Evolutionary conservation across 53 echinoderm and acorn worm species (phyloP).

Genomic region (Luidia sarsii): DNA sequence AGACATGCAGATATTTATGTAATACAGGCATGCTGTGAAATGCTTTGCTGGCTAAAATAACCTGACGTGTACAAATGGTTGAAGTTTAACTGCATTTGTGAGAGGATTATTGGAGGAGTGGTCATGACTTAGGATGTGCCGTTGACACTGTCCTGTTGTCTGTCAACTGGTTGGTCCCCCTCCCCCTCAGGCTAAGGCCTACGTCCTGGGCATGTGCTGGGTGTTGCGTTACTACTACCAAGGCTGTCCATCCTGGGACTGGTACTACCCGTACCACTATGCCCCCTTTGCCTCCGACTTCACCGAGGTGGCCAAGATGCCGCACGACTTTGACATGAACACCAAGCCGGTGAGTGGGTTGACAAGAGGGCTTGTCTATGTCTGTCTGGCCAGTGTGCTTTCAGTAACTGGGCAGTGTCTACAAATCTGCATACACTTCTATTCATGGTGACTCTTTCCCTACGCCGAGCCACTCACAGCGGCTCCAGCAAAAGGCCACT

Average conservation of each 20-base stretch:
- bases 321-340: conserved; percentile 77
- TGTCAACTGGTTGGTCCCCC: background rate
- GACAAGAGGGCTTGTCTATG: no score
- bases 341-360: conserved; percentile 76
- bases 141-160: background rate
- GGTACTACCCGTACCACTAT: conserved; percentile 99
- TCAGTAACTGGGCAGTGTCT: no score
- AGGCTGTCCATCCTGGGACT: conserved; percentile 98
- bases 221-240: conserved; percentile 98
- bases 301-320: conserved; percentile 66
- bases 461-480: no score
- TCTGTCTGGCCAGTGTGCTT: no score
- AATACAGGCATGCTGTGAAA: no score
- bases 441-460: no score
- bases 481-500: no score
- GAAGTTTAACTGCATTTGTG: background rate
- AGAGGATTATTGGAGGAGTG: background rate
- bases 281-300: conserved; percentile 99
- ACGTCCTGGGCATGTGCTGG: conserved; percentile 95
- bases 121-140: background rate
- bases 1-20: no score
- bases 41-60: no score
- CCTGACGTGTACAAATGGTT: no score
- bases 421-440: no score
- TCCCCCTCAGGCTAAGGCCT: conserved; percentile 69